Conservation (phyloP, 2,797 vertebrate species). For the Scolopax rusticola region DNA sequence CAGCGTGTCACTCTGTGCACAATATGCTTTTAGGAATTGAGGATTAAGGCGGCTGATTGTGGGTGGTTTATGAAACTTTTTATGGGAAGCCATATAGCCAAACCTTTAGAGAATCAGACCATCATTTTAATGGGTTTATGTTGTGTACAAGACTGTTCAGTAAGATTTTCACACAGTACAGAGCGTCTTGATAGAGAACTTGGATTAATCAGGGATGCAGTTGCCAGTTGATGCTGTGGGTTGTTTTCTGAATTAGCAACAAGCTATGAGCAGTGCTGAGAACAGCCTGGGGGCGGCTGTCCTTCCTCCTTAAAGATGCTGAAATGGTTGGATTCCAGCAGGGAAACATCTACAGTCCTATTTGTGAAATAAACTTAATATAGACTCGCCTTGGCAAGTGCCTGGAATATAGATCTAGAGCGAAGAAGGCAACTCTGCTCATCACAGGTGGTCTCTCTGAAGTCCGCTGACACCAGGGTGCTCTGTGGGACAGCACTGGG, state of each 20-base stretch:
- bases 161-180: slow-evolving; percentile 49
- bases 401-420: not conserved
- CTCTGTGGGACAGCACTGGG: accelerated
- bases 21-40: slow-evolving; percentile 72
- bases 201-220: slow-evolving; percentile 70
- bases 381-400: not conserved
- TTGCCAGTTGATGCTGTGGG: slow-evolving; percentile 13
- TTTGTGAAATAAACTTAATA: not conserved
- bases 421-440: not conserved
- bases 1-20: slow-evolving; percentile 58
- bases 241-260: slow-evolving; percentile 61
- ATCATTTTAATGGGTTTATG: slow-evolving; percentile 72
- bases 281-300: not conserved
- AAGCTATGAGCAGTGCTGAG: slow-evolving; percentile 1
- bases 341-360: not conserved
- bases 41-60: slow-evolving; percentile 76
- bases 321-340: not conserved
- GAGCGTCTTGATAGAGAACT: slow-evolving; percentile 59
- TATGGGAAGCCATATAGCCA: slow-evolving; percentile 71
- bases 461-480: accelerated
- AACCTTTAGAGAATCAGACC: slow-evolving; percentile 75
- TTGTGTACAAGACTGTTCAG: slow-evolving; percentile 60
- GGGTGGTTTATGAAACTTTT: slow-evolving; percentile 82
- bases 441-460: not conserved
- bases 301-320: not conserved